These are phyloP conservation scores for Sphaerodactylus townsendi DNA, from an alignment of 2,113 vertebrate genomes.

Conservation along the genomic window DNA sequence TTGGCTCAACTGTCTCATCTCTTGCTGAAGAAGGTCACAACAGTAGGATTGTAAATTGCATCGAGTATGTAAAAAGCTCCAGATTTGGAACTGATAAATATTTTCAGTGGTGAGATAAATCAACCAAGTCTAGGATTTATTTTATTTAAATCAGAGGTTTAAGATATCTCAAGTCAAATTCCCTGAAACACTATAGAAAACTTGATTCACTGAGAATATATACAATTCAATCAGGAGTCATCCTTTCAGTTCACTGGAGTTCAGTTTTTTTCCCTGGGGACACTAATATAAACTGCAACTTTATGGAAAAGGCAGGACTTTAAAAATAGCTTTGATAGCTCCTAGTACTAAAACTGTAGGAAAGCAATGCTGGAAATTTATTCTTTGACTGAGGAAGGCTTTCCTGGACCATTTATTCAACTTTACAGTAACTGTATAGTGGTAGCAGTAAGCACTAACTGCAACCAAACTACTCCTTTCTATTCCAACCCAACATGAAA, in stretches of 20 bases:
- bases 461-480: slow-evolving; percentile 3
- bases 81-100: neutral
- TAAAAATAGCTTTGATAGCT: slow-evolving; percentile 23
- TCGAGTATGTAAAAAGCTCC: neutral
- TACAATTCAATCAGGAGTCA: neutral
- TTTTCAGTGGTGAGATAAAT: neutral
- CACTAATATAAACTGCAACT: slow-evolving; percentile 10
- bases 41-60: neutral
- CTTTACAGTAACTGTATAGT: slow-evolving; percentile 4
- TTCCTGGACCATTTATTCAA: neutral
- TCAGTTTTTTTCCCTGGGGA: slow-evolving; percentile 16
- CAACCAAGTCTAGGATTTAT: neutral
- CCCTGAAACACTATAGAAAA: slow-evolving; percentile 14
- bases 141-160: neutral
- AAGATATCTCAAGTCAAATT: neutral
- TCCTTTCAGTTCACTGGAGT: neutral
- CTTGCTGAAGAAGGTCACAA: too few relatives aligned
- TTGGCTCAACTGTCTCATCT: neutral
- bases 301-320: slow-evolving; percentile 19
- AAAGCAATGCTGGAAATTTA: slow-evolving; percentile 20
- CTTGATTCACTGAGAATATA: slow-evolving; percentile 29
- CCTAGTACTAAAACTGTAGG: neutral
- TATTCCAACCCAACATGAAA: slow-evolving; percentile 31
- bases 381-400: neutral
- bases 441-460: neutral